phyloP scores from a whole-genome alignment of 2,888 invertebrate species.

The Notodonta dromedarius region DNA sequence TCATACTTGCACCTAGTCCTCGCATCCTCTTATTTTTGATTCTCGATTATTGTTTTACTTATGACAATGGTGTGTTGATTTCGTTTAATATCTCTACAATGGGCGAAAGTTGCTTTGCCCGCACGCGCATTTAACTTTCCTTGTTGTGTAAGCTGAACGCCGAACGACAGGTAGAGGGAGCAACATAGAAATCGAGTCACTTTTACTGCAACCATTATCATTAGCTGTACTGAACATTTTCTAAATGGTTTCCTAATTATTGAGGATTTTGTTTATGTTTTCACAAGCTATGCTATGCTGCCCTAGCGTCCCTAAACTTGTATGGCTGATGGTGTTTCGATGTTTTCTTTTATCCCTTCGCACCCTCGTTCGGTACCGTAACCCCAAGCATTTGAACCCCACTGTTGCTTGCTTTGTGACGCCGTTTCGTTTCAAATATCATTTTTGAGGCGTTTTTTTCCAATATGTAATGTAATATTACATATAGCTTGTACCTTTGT shows the following conservation, averaged over 20 bases:
- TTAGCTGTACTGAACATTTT: slow-evolving; percentile 50
- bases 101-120: slow-evolving; percentile 79
- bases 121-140: slow-evolving; percentile 80
- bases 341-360: slow-evolving; percentile 69
- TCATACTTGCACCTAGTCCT: slow-evolving; percentile 30
- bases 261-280: slow-evolving; percentile 29
- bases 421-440: slow-evolving; percentile 45
- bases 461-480: background rate
- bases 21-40: slow-evolving; percentile 13
- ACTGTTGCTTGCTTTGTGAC: slow-evolving; percentile 52
- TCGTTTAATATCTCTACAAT: slow-evolving; percentile 62
- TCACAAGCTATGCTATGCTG: slow-evolving; percentile 27
- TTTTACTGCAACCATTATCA: slow-evolving; percentile 66
- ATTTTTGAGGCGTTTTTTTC: slow-evolving; percentile 19
- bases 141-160: slow-evolving; percentile 81
- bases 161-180: slow-evolving; percentile 76
- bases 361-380: slow-evolving; percentile 72
- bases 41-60: slow-evolving; percentile 14
- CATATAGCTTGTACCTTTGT: background rate
- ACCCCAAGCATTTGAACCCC: slow-evolving; percentile 68
- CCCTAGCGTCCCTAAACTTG: slow-evolving; percentile 51
- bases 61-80: slow-evolving; percentile 43
- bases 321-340: slow-evolving; percentile 65
- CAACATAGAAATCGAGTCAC: slow-evolving; percentile 77
- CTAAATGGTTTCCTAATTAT: slow-evolving; percentile 40